Base-by-base conservation (phyloP, 2,113 vertebrate species). In the Phoxinus phoxinus region DNA sequence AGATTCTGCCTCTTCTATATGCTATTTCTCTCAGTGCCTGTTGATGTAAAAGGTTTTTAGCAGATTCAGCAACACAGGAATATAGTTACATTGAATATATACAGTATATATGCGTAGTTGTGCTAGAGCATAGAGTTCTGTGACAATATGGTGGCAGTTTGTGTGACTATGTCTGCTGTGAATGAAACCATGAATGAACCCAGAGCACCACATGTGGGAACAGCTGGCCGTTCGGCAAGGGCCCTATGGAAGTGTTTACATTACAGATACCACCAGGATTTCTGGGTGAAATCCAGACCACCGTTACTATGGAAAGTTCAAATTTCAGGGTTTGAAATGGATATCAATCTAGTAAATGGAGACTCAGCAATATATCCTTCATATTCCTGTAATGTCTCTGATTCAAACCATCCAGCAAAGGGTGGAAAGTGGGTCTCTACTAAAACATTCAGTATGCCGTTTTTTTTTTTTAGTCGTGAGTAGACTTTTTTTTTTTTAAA, bases 231-330 rank as follows among this genome's bases (percentile, higher is more conserved):
- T 84, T 51, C 83, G 79, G 78, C 67, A 79, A 27, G 69, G 87
- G 85, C 89, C 48, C 88, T 82, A 88, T 85, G 86, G 86, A 85
- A 85, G 88, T 93, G 92, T 94, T 94, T 94, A 94, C 92, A 91
- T 63, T 87, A 81, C 58, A 87, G 79, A 86, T 85, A 89, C 88
- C 89, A 89, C 80, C 51, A 79, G 41, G 77, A 67, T 63, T 71
- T 83, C 76, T 15, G 51, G 73, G 44, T 44, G 37, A 71, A 82
- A 87, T 63, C 41, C 51, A 37, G 79, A 80, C 51, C 44, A 46
- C 25, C 30, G 27, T 81, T n/a, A 41, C 69, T 51, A 46, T 37
- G 23, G 58, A 85, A 65, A 76, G 2, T 15, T 72, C 63, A 77
- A 19, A 67, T 85, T 85, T 87, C 72, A 61, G 56, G 73, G 35